Base-by-base conservation (phyloP, 2,888 invertebrate species). In the Opisthograptis luteolata region DNA sequence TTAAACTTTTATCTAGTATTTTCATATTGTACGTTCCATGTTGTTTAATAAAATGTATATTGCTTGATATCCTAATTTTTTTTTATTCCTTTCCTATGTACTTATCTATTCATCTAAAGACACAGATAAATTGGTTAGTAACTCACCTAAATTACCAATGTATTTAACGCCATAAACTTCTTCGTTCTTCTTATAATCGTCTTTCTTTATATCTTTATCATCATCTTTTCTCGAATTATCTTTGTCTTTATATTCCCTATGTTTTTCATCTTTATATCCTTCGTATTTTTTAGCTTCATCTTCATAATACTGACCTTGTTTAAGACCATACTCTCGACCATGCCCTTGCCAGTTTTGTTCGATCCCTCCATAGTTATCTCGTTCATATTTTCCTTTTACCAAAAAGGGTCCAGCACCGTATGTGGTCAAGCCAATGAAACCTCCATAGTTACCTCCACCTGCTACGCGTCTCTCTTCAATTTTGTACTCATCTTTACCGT, bases 391-490 rank as follows among this genome's bases (percentile, higher is more conserved):
- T 6, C 43, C 49, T 28, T 34, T 42, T 1, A 43, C 43, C 19
- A 49, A 39, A 39, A 49, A 43, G 0, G 49, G 49, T 0, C 49
- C 37, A 13, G 32, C 49, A n/a, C 15, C 20, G 6, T 49, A 48
- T 3, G 48, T 48, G 1, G 42, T 48, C 0, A 48, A 20, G 13
- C 37, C 49, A 19, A 43, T 39, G n/a, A 43, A 49, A 1, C 40
- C 44, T 17, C 40, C 50, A 36, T 19, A 45, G 24, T 44, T 50
- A 10, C 44, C 50, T 9, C 43, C 39, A 6, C 39, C 43, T 9
- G 15, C 39, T 34, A 45, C 10, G 1, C 43, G 44, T n/a, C 40
- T 35, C 19, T 51, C 35, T 10, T 35, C 34, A 19, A 9, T 14
- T 10, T 34, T 27, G 20, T 17, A 7, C 1, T 9, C 19, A 32